Percentiles rank a stretch among this genome's conserved stretches.
phyloP scores from a whole-genome alignment of 30 jellyfish, hydroid and myxozoan species.

The Sanderia malayensis region DNA sequence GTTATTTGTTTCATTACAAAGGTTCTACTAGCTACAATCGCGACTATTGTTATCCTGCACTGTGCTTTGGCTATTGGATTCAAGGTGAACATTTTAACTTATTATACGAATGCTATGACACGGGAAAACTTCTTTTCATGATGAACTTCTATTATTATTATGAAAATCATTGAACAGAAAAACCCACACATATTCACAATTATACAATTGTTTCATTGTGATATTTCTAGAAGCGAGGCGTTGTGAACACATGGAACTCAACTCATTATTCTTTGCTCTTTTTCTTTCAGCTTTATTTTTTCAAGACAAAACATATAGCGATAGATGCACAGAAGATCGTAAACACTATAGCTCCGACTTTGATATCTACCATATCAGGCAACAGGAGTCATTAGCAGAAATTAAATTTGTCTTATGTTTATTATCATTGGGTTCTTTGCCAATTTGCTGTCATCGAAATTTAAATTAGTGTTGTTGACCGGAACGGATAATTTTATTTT shows the following conservation, averaged over 20 bases:
- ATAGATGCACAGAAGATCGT: background rate
- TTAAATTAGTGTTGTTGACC: no score
- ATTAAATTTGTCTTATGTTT: no score
- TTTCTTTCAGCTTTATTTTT: constrained; percentile 45
- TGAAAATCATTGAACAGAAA: no score
- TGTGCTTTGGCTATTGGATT: constrained; percentile 88
- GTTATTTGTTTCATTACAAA: constrained; percentile 6
- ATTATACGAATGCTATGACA: background rate
- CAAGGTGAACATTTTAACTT: constrained; percentile 47
- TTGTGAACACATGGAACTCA: no score
- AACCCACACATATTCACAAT: no score
- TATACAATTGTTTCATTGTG: background rate
- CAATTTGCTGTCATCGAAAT: no score
- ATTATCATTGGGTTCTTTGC: no score
- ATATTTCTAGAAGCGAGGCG: background rate
- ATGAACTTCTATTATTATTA: background rate
- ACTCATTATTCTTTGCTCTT: background rate
- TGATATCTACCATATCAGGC: no score
- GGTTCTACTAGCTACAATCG: constrained; percentile 51
- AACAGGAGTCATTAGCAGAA: no score
- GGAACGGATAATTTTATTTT: no score
- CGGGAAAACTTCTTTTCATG: background rate
- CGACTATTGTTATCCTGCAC: constrained; percentile 53
- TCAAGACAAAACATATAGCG: constrained; percentile 28
- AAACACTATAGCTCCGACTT: background rate